These are phyloP conservation scores for Uropetala carovei DNA, from an alignment of 2,888 invertebrate species.

Conservation along the genomic window DNA sequence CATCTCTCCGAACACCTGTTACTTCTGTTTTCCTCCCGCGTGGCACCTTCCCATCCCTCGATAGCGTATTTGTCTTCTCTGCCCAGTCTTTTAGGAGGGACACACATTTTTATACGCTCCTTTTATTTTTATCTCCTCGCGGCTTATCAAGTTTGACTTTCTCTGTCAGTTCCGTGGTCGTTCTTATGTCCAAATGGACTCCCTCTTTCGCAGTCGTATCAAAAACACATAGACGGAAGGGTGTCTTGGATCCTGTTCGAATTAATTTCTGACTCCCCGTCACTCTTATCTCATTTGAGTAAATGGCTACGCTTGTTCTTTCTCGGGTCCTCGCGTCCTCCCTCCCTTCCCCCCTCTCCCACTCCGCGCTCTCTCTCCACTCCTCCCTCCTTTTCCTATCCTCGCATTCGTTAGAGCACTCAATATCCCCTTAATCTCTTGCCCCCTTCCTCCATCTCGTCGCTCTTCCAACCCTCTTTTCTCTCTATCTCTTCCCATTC, in stretches of 20 bases:
- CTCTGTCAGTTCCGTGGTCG: conserved; percentile 28
- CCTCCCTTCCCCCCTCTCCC: neutral
- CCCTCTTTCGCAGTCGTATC: conserved; percentile 4
- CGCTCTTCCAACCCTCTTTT: neutral
- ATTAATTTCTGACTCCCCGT: conserved; percentile 61
- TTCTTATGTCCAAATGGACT: conserved; percentile 40
- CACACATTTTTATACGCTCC: neutral
- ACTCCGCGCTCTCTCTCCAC: too few species aligned
- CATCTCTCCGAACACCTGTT: conserved; percentile 54
- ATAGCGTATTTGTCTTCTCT: conserved; percentile 50
- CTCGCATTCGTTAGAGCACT: conserved; percentile 40
- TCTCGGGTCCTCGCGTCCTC: too few species aligned
- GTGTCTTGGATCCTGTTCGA: conserved; percentile 46
- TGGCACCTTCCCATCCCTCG: neutral
- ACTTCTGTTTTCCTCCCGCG: conserved; percentile 19
- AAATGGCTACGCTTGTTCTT: conserved; percentile 62
- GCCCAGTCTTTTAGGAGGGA: neutral
- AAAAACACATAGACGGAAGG: conserved; percentile 37
- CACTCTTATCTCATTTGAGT: conserved; percentile 58
- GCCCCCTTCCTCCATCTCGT: neutral
- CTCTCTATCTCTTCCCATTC: too few species aligned
- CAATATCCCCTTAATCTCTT: conserved; percentile 39
- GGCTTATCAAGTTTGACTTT: conserved; percentile 61
- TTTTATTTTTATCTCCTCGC: conserved; percentile 29
- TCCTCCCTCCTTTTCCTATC: neutral